Base-by-base conservation (phyloP, 2,888 invertebrate species). In the Automeris io region DNA sequence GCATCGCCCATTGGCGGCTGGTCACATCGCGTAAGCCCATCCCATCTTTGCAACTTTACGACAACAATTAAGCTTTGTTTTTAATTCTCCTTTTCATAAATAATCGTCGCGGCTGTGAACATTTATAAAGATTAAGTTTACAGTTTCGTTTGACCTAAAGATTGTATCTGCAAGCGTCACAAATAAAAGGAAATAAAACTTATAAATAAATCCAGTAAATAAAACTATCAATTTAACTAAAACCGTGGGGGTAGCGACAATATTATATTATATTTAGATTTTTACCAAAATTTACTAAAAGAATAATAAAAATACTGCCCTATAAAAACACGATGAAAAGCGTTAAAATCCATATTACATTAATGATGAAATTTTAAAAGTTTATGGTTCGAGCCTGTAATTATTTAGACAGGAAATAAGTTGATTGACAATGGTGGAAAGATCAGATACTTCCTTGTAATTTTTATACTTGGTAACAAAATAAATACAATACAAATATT, bases 21-120 rank as follows among this genome's bases (percentile, higher is more conserved):
- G 90, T 90, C 89, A 89, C 90, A 90, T 90, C 89, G 90, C 90
- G 90, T 89, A 89, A 90, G 90, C 90, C 90, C 90, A 90, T 90
- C 90, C 90, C 90, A 89, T 88, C 53, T 75, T 85, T 80, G 73
- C 81, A 78, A 78, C 45, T 70, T 83, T 76, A 76, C 86, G 83
- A 86, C 86, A 86, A 86, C 86, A 86, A 86, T 86, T 86, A 86
- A 86, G 86, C 86, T 85, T 82, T 81, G 83, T 83, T 82, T 76
- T 59, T 54, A 53, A 57, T 61, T 74, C 69, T 66, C 72, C 57
- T 41, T 61, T 68, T 60, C 47, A 68, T 72, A 73, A 76, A 74
- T 71, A 57, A 66, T 74, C 75, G 79, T 73, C 76, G 78, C 74
- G 73, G 83, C 86, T 86, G 86, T 86, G 85, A 83, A 86, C 86